These are phyloP conservation scores for Cirrhinus mrigala DNA, from an alignment of 2,797 vertebrate genomes.

Conservation along the genomic window DNA sequence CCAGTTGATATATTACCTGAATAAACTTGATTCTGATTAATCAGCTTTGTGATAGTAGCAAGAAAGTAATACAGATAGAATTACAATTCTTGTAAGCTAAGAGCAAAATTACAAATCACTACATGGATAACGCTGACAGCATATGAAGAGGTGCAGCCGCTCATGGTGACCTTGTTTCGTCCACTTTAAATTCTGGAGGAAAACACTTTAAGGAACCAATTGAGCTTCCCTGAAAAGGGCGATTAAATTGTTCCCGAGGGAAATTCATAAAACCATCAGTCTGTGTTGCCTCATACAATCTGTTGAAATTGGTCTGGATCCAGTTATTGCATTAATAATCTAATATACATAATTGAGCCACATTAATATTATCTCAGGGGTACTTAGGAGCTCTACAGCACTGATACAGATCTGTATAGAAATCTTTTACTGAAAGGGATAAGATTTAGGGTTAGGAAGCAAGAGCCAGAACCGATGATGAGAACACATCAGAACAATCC, in stretches of 20 bases:
- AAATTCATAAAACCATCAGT: conserved; percentile 41
- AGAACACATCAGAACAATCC: background rate
- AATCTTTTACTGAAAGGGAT: background rate
- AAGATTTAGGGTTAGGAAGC: background rate
- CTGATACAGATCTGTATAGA: conserved; percentile 9
- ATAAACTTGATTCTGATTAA: background rate
- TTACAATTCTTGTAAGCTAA: background rate
- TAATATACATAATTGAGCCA: conserved; percentile 49
- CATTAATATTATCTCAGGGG: conserved; percentile 36
- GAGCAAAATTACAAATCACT: conserved; percentile 4
- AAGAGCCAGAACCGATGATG: background rate
- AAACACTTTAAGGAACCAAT: conserved; percentile 20
- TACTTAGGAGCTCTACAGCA: conserved; percentile 22
- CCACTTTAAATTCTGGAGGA: background rate
- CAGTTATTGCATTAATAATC: conserved; percentile 48
- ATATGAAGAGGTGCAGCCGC: background rate
- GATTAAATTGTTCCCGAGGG: conserved; percentile 46
- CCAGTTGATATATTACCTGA: background rate
- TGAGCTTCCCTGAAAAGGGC: conserved; percentile 12
- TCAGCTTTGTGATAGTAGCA: background rate
- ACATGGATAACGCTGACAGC: background rate
- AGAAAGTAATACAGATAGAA: background rate
- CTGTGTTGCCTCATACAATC: conserved; percentile 35
- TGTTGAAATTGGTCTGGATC: conserved; percentile 42
- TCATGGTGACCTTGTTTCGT: background rate